These are phyloP conservation scores for Rhyacichthys aspro DNA, from an alignment of 2,797 vertebrate species.

Conservation along the genomic window DNA sequence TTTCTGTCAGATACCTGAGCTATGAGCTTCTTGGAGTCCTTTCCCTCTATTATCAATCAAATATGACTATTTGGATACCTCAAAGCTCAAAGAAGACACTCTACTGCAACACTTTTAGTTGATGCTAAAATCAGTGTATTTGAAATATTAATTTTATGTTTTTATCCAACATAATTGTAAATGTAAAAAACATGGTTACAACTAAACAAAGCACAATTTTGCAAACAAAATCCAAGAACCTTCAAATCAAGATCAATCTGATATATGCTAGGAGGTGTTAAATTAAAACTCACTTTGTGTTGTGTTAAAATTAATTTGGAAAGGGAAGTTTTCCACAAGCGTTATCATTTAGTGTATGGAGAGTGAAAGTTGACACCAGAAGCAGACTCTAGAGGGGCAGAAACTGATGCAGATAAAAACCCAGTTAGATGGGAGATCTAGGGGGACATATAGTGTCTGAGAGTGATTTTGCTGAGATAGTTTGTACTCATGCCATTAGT, in stretches of 20 bases:
- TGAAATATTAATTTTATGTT: background rate
- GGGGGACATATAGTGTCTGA: slow-evolving; percentile 10
- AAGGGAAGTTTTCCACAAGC: slow-evolving; percentile 26
- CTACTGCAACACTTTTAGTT: slow-evolving; percentile 1
- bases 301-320: slow-evolving; percentile 38
- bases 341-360: slow-evolving; percentile 16
- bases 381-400: slow-evolving; percentile 7
- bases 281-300: slow-evolving; percentile 38
- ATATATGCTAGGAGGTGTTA: slow-evolving; percentile 26
- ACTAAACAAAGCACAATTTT: no score
- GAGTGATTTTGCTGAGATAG: slow-evolving; percentile 47
- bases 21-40: slow-evolving; percentile 16
- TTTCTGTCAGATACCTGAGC: slow-evolving; percentile 18
- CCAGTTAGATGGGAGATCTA: slow-evolving; percentile 16
- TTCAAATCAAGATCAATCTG: slow-evolving; percentile 29
- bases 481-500: slow-evolving; percentile 47
- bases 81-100: slow-evolving; percentile 8
- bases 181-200: no score
- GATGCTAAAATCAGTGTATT: background rate
- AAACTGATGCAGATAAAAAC: slow-evolving; percentile 18
- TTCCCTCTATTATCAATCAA: slow-evolving; percentile 25
- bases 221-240: no score
- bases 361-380: background rate
- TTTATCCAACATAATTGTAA: no score
- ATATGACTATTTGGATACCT: slow-evolving; percentile 4